Evolutionary conservation across 2,888 invertebrate genomes (phyloP).

Genomic region (Dasypogon diadema): DNA sequence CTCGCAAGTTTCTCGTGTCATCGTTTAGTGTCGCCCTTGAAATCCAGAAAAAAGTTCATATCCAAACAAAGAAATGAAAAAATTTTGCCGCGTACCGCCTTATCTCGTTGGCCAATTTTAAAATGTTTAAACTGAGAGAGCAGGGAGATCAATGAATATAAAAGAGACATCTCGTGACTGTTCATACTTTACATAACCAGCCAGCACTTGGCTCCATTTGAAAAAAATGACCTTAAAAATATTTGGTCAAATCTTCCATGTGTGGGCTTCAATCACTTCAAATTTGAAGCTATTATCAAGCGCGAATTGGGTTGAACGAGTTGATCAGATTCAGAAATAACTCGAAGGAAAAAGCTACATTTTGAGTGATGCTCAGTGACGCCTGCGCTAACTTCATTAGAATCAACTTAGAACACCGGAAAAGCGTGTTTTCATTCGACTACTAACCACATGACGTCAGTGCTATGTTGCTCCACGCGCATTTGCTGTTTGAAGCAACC

Average conservation of each 20-base stretch:
- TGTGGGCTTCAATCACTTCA: constrained; percentile 19
- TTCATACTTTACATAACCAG: neutral
- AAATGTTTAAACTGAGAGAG: neutral
- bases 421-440: constrained; percentile 43
- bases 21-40: constrained; percentile 23
- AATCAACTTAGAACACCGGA: constrained; percentile 45
- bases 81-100: constrained; percentile 18
- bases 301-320: neutral
- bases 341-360: neutral
- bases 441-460: constrained; percentile 41
- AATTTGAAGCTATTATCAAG: constrained; percentile 28
- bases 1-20: constrained; percentile 2
- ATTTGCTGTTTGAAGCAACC: constrained; percentile 36
- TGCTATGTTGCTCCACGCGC: constrained; percentile 12
- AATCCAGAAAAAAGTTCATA: neutral
- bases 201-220: neutral
- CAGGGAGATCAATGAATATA: constrained; percentile 6
- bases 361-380: neutral
- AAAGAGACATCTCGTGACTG: constrained; percentile 18
- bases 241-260: constrained; percentile 31
- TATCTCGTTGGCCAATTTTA: constrained; percentile 8
- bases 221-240: constrained; percentile 37
- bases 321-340: constrained; percentile 22
- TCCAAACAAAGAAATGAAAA: constrained; percentile 5
- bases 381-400: constrained; percentile 12